Evolutionary conservation across 1,140 invertebrate genomes (phyloP), one percentile per base, ranked within the genome.

Genomic region (Arion vulgaris): DNA sequence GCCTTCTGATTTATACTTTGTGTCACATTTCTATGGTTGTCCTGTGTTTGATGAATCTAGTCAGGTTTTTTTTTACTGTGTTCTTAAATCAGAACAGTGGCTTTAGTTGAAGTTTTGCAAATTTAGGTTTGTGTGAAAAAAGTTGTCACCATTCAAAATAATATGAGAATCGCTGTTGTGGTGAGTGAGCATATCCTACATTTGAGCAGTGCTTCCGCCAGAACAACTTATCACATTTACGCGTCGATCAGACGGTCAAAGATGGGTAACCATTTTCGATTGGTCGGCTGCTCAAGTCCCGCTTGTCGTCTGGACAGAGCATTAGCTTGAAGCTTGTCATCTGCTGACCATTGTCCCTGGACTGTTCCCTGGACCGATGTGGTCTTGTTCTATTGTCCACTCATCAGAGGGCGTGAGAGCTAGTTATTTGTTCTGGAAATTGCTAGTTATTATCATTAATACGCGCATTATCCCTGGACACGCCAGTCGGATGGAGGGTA

Each of bases 371-470:
- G 34, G 71, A 75, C 73, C 45, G 73, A 15, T 51, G 23, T 26
- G 23, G 26, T 53, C 39, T 9, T 28, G 45, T 9, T 15, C 2
- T 53, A 75, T 75, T 75, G 73, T 75, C 73, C 73, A 32, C 73
- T 34, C 45, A 75, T 49, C 23, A 9, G 45, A 51, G 73, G 73
- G n/a, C 73, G 49, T 53, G 73, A 45, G 73, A 51, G 23, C 39
- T 15, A 1, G 32, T 51, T 75, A 75, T 51, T 75, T 75, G 73
- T 49, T 75, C 73, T 19, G 9, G 15, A 75, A 75, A 75, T 75
- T 75, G 49, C 32, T 38, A 2, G 23, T 75, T 51, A 75, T 75
- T 75, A 75, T 75, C 28, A 28, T 75, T 75, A 75, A 75, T 75
- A 75, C 41, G 26, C 45, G 45, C 45, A 75, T 75, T 75, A 51